Base-by-base conservation (phyloP, 2,113 vertebrate species). In the Fukomys damarensis region DNA sequence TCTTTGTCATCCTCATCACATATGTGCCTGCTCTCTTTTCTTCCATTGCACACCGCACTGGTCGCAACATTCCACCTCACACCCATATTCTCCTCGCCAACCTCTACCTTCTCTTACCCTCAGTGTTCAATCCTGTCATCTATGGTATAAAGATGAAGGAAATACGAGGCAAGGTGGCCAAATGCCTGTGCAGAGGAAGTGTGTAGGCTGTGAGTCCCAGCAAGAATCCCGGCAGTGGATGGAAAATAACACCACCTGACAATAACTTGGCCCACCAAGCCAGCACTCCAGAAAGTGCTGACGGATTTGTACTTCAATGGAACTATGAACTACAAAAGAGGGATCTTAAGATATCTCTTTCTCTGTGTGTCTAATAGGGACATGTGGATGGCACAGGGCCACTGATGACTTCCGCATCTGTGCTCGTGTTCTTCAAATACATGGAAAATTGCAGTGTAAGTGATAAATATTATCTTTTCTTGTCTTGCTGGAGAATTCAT, bases 81-180 rank as follows among this genome's bases (percentile, higher is more conserved):
- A 68, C 56, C 26, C 94, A 95, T 32, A 91, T 97, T 86, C 96
- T 95, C 32, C 96, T 59, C 52, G 93, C 81, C 43, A 97, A 97
- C 74, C 38, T 97, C 32, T 96, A 96, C 88, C 28, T 95, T 68
- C 92, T 83, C 1, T 0, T 97, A 80, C 96, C 95, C 26, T 94
- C 88, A 38, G n/a, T 96, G 93, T 63, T 95, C 72, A 83, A 92
- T 9, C 90, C 63, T 4, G 95, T 96, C 5, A 94, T 98, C 35
- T 92, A 96, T 0, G 97, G 96, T 5, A 93, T 96, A 63, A 98
- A 96, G 46, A 97, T 83, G 72, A 97, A 97, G n/a, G 97, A 97
- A 87, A 97, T 97, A 86, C 0, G 61, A 10, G 54, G 38, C 32
- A 96, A 88, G 49, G 54, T 97, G 11, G 6, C 35, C 46, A 96